Percentiles rank a stretch among this genome's conserved stretches.
Conservation (phyloP, 2,113 vertebrate species). For the Crocuta crocuta region DNA sequence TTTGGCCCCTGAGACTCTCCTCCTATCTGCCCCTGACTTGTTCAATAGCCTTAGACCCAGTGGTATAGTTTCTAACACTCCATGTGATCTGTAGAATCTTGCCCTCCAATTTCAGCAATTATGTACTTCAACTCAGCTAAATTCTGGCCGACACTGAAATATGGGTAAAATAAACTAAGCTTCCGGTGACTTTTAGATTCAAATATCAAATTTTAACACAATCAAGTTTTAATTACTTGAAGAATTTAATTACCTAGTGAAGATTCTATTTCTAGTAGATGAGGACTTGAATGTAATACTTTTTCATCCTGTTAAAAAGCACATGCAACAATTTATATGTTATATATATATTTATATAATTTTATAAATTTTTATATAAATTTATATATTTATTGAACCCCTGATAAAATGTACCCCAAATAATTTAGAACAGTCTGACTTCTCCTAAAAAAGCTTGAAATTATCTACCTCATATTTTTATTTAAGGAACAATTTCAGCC, state of each 20-base stretch:
- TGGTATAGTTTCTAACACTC: conserved; percentile 44
- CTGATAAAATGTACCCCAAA: neutral
- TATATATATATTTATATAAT: no score
- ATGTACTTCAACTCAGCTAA: conserved; percentile 42
- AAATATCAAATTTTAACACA: conserved; percentile 19
- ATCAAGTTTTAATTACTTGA: conserved; percentile 42
- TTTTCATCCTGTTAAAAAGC: neutral
- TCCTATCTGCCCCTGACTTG: neutral
- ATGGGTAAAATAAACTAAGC: neutral
- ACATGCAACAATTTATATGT: neutral
- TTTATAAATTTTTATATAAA: no score
- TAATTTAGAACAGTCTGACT: neutral
- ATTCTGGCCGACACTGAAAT: conserved; percentile 69
- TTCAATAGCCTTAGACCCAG: neutral
- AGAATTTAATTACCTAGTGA: neutral
- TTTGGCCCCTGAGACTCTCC: neutral
- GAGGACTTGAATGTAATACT: neutral
- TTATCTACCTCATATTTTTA: neutral
- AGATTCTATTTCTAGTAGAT: neutral
- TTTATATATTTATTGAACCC: neutral
- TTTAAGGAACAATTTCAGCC: neutral
- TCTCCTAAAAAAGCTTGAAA: neutral
- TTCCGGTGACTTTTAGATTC: conserved; percentile 62
- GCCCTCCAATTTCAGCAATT: neutral
- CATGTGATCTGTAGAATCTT: conserved; percentile 49